These are phyloP conservation scores for Neuroterus valhalla DNA, from an alignment of 1,140 invertebrate species.

Conservation along the genomic window DNA sequence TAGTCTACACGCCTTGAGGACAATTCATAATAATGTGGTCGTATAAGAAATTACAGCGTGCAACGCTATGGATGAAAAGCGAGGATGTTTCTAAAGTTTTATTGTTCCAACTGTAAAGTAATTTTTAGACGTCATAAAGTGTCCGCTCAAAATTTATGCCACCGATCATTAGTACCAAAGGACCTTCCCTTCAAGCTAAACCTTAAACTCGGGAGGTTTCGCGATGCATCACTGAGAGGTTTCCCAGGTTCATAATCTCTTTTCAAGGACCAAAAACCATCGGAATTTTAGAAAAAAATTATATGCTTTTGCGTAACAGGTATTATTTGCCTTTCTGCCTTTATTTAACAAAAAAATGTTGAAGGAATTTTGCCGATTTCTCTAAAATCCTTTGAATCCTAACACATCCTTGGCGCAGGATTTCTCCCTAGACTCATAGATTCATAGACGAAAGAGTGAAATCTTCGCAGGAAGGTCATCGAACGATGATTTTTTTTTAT, in stretches of 20 bases:
- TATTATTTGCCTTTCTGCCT: conserved; percentile 10
- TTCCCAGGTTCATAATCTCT: conserved; percentile 15
- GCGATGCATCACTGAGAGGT: not conserved
- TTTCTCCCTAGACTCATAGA: too few species aligned
- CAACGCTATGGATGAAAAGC: not conserved
- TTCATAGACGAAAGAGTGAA: not conserved
- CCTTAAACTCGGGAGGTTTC: not conserved
- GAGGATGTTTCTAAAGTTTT: conserved; percentile 20
- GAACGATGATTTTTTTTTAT: conserved; percentile 23
- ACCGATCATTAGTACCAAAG: conserved; percentile 19
- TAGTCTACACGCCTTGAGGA: conserved; percentile 1
- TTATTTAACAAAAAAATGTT: conserved; percentile 10
- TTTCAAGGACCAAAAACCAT: conserved; percentile 24
- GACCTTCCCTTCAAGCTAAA: not conserved
- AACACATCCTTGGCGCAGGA: conserved; percentile 9
- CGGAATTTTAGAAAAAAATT: not conserved
- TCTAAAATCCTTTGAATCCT: not conserved
- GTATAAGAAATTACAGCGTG: not conserved
- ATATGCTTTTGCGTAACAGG: not conserved
- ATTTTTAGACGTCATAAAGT: conserved; percentile 19
- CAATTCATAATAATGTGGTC: conserved; percentile 20
- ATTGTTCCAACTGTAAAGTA: conserved; percentile 23
- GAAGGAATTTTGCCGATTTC: not conserved
- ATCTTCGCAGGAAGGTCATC: conserved; percentile 18
- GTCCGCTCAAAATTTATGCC: conserved; percentile 7